Conservation (phyloP, 2,113 vertebrate species). For the Pelusios castaneus region DNA sequence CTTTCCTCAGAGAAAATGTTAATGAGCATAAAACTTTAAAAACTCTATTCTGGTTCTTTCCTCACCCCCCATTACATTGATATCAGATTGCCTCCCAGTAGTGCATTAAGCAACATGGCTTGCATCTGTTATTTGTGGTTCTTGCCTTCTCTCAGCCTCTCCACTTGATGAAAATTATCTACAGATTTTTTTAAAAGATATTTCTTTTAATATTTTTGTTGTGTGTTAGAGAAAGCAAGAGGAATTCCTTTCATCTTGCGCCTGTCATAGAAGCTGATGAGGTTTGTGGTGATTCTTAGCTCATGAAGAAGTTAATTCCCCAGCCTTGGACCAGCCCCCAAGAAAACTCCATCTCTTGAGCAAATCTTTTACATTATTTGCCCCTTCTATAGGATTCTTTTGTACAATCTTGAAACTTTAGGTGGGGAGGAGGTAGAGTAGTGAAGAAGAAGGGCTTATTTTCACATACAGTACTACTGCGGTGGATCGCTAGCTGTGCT, state of each 20-base stretch:
- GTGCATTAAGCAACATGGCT: neutral
- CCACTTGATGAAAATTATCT: neutral
- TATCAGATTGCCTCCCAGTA: neutral
- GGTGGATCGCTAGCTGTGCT: neutral
- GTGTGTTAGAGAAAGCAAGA: neutral
- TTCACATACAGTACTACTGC: neutral
- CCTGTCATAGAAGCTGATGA: slow-evolving; percentile 13
- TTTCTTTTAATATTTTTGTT: slow-evolving; percentile 38
- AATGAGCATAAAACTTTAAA: neutral
- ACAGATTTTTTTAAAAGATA: neutral
- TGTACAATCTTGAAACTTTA: neutral
- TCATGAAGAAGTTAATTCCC: neutral
- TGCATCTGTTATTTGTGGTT: neutral
- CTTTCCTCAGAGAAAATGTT: slow-evolving; percentile 1
- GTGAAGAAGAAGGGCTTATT: neutral
- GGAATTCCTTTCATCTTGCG: neutral
- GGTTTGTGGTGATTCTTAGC: neutral
- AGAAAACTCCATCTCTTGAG: neutral
- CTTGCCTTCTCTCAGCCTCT: neutral
- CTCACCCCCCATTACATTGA: neutral
- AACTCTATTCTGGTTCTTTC: neutral
- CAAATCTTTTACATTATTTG: neutral
- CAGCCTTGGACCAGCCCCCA: neutral
- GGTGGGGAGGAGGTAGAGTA: neutral
- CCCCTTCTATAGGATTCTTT: neutral